Base-by-base conservation (phyloP, 92 coral and sea anemone species). In the Porites divaricata region DNA sequence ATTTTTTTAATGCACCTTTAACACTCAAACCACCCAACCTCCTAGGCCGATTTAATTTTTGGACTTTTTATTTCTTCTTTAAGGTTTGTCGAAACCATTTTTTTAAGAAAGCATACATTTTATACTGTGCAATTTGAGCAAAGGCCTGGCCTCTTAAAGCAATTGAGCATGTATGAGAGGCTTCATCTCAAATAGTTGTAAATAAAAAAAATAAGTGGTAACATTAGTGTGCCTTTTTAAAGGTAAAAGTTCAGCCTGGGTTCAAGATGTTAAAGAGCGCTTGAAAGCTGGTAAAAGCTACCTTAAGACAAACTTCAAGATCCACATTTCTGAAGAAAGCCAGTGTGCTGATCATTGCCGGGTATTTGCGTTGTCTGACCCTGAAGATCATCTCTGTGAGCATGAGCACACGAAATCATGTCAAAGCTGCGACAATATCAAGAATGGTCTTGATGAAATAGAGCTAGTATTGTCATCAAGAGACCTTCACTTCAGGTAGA, bases 291-390 rank as follows among this genome's bases (percentile, higher is more conserved):
- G 72, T 14, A 79, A 65, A 28, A 19, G 22, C 74, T 79, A 79
- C 28, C 56, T 79, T 45, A 79, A 79, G 61, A 79, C 83, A 51
- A 62, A 79, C 71, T 79, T 64, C 53, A 64, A 79, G 74, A 59
- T 71, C 54, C 58, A 58, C 28, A 71, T 77, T 22, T 77, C 81
- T 16, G 10, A 19, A 49, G 81, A 77, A 63, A 61, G 71, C 35
- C 68, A 58, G 49, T 77, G 81, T 50, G 81, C 81, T 19, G 81
- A 77, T 25, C 81, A 77, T 28, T 77, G 81, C 67, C 81, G 71
- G 41, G 51, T 77, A 23, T 77, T 77, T 58, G 81, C 81, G 70
- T 63, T 77, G 81, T 77, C 81, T 23, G 81, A 57, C 66, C 16
- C 81, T 14, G 81, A 77, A 35, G 15, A 67, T 67, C 15, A 59